These are phyloP conservation scores for Castor canadensis DNA, from an alignment of 2,113 vertebrate genomes.

Conservation along the genomic window DNA sequence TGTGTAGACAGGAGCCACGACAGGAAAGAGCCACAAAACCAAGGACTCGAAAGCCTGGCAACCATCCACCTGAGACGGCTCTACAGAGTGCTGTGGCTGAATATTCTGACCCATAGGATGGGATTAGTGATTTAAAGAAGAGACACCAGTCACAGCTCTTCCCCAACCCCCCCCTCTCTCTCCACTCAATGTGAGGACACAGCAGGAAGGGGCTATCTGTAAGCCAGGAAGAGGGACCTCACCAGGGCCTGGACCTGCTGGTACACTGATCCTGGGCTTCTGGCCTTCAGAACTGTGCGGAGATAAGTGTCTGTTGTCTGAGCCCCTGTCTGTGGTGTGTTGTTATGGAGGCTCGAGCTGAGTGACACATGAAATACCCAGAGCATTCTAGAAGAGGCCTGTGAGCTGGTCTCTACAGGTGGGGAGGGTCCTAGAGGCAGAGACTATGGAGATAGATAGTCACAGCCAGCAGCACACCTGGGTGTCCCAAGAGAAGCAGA, in stretches of 20 bases:
- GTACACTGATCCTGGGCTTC: too few species aligned
- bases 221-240: too few species aligned
- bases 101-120: fast-evolving
- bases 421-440: not conserved
- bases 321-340: fast-evolving
- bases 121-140: fast-evolving
- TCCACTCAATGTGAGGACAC: fast-evolving
- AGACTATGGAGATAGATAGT: not conserved
- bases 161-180: too few species aligned
- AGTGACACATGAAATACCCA: fast-evolving
- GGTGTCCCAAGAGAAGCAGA: too few species aligned
- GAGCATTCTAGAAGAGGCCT: not conserved
- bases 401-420: not conserved
- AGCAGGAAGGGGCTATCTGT: fast-evolving
- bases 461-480: too few species aligned
- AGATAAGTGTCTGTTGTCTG: fast-evolving
- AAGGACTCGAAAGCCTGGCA: too few species aligned
- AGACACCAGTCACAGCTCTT: too few species aligned
- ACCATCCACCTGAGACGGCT: too few species aligned
- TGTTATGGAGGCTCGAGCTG: fast-evolving
- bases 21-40: fast-evolving
- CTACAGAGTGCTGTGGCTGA: not conserved
- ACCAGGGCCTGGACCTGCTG: fast-evolving
- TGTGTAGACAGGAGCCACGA: fast-evolving
- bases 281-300: too few species aligned